phyloP scores from a whole-genome alignment of 2,113 vertebrate genomes.

The Pionites leucogaster region DNA sequence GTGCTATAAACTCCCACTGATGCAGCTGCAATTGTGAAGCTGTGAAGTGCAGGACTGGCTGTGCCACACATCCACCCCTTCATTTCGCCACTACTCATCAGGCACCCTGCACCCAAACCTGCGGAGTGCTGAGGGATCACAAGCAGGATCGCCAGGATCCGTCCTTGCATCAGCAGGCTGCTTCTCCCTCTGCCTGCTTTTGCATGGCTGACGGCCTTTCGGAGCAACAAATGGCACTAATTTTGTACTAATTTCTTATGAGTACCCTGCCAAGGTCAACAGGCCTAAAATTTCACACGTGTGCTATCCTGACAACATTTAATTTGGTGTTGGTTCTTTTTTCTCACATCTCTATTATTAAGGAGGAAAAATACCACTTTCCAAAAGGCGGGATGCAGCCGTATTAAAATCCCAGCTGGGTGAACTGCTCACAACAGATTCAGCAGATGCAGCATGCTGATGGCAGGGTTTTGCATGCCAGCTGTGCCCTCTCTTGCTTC shows the following conservation, averaged over 20 bases:
- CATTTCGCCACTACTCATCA: neutral
- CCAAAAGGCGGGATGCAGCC: neutral
- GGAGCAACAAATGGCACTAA: neutral
- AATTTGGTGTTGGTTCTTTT: slow-evolving; percentile 19
- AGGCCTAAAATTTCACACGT: slow-evolving; percentile 23
- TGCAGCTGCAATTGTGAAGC: slow-evolving; percentile 38
- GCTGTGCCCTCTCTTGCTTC: slow-evolving; percentile 64
- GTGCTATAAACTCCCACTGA: slow-evolving; percentile 22
- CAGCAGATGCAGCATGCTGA: slow-evolving; percentile 57
- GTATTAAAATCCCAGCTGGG: slow-evolving; percentile 39
- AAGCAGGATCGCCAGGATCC: neutral
- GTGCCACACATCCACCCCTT: slow-evolving; percentile 13
- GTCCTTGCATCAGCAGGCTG: neutral
- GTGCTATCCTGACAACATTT: slow-evolving; percentile 13
- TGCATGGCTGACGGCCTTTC: neutral
- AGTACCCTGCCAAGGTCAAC: slow-evolving; percentile 36
- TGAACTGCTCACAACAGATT: slow-evolving; percentile 22
- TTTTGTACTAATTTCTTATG: slow-evolving; percentile 5
- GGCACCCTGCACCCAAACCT: neutral
- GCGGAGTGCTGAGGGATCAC: neutral
- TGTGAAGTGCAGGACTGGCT: slow-evolving; percentile 15
- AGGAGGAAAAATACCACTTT: slow-evolving; percentile 9
- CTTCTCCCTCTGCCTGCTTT: neutral
- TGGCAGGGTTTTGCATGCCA: slow-evolving; percentile 57
- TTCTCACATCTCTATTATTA: slow-evolving; percentile 31